Conservation (phyloP, 2,888 invertebrate genomes). For the Trichogramma dendrolimi region DNA sequence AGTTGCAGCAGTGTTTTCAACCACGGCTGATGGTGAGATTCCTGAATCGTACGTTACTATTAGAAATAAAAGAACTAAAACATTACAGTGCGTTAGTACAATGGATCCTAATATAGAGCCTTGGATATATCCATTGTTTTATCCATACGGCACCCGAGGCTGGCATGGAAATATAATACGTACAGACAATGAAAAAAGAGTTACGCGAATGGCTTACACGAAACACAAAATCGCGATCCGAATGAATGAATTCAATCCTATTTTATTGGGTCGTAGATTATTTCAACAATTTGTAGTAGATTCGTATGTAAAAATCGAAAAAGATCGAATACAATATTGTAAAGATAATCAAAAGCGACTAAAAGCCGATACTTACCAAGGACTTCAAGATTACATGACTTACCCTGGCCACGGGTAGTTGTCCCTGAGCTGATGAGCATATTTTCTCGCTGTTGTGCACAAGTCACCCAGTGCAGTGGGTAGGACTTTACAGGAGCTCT, state of each 20-base stretch:
- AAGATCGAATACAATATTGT: neutral
- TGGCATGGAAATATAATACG: constrained; percentile 23
- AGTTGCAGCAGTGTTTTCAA: constrained; percentile 31
- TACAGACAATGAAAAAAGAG: constrained; percentile 4
- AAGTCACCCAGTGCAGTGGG: too few species aligned
- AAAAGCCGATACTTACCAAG: constrained; percentile 23
- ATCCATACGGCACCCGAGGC: constrained; percentile 30
- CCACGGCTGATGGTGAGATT: constrained; percentile 32
- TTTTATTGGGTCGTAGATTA: constrained; percentile 22
- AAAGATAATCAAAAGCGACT: constrained; percentile 23
- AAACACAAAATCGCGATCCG: constrained; percentile 6
- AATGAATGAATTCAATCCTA: constrained; percentile 7
- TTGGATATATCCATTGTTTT: constrained; percentile 31
- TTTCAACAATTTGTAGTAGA: constrained; percentile 29
- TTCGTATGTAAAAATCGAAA: constrained; percentile 8
- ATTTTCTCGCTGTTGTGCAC: too few species aligned
- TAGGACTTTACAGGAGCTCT: too few species aligned
- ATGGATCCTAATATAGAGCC: constrained; percentile 33
- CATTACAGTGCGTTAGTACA: constrained; percentile 24
- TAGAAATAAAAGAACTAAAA: constrained; percentile 24
- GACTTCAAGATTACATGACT: constrained; percentile 43
- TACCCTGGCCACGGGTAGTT: too few species aligned
- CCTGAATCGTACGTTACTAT: constrained; percentile 28
- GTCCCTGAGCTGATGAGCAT: too few species aligned
- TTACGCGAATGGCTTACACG: constrained; percentile 1